These are phyloP conservation scores for Cancer borealis DNA, from an alignment of 2,888 invertebrate genomes.

Conservation along the genomic window DNA sequence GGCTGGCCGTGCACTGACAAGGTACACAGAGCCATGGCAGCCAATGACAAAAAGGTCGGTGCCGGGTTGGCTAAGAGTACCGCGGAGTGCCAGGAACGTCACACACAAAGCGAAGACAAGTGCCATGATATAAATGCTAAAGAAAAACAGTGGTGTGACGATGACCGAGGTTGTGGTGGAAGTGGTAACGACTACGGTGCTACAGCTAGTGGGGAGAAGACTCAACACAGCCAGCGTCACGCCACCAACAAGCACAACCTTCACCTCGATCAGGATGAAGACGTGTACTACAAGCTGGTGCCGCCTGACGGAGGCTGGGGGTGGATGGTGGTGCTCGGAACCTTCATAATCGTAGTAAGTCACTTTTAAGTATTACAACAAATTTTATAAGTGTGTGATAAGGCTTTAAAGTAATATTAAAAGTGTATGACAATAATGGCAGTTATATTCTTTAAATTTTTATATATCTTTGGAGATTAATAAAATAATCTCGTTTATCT, in stretches of 20 bases:
- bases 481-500: too few relatives aligned
- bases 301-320: conserved; percentile 66
- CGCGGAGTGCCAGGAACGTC: not conserved
- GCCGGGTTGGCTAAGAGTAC: not conserved
- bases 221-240: not conserved
- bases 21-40: not conserved
- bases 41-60: not conserved
- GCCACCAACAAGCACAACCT: not conserved
- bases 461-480: too few relatives aligned
- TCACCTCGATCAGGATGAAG: not conserved
- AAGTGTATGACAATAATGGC: too few relatives aligned
- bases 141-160: not conserved
- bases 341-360: conserved; percentile 60
- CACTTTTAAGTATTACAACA: too few relatives aligned
- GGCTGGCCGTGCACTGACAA: not conserved
- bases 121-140: conserved; percentile 1
- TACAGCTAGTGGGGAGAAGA: not conserved
- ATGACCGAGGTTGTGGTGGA: not conserved
- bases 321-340: conserved; percentile 61
- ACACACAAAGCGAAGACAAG: not conserved
- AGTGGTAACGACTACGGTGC: not conserved
- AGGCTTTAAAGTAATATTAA: too few relatives aligned
- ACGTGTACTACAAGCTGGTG: not conserved
- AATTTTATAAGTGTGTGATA: too few relatives aligned
- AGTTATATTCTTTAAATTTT: too few relatives aligned